A percentile compares a stretch with the other conserved stretches of the same genome.
Conservation (phyloP, 1,140 invertebrate genomes). For the Sesamia nonagrioides region DNA sequence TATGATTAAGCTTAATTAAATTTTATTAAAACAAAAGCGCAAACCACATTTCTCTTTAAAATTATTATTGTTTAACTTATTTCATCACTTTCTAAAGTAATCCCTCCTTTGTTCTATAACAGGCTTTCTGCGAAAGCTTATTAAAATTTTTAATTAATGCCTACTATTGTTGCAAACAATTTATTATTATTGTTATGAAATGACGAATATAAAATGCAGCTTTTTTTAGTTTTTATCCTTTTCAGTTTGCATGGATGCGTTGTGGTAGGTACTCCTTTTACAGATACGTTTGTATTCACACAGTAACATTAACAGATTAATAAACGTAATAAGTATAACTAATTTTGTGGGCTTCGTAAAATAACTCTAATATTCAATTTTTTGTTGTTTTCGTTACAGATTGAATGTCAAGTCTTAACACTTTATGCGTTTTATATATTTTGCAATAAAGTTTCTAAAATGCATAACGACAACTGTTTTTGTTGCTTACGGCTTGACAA, state of each 20-base stretch:
- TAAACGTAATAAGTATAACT: slow-evolving; percentile 14
- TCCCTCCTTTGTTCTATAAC: slow-evolving; percentile 63
- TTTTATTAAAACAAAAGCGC: slow-evolving; percentile 59
- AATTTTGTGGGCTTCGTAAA: slow-evolving; percentile 13
- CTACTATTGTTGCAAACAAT: not conserved
- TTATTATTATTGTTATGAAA: slow-evolving; percentile 54
- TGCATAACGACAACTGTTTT: too few relatives aligned
- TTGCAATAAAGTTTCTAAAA: too few relatives aligned
- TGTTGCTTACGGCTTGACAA: not conserved
- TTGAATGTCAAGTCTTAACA: too few relatives aligned
- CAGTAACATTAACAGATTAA: slow-evolving; percentile 20
- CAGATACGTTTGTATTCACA: slow-evolving; percentile 9
- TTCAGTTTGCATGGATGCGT: slow-evolving; percentile 7
- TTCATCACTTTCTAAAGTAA: slow-evolving; percentile 60
- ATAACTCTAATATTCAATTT: slow-evolving; percentile 18
- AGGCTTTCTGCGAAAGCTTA: slow-evolving; percentile 61
- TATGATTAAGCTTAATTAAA: slow-evolving; percentile 62
- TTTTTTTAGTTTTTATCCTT: slow-evolving; percentile 35
- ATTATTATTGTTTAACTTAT: slow-evolving; percentile 65
- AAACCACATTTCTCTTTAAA: slow-evolving; percentile 57
- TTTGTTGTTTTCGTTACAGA: not conserved
- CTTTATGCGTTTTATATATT: not conserved
- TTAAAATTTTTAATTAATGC: slow-evolving; percentile 73
- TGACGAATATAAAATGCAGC: slow-evolving; percentile 41
- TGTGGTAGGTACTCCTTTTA: not conserved